Conservation (phyloP, 2,113 vertebrate genomes). For the Microcebus griseorufus region DNA sequence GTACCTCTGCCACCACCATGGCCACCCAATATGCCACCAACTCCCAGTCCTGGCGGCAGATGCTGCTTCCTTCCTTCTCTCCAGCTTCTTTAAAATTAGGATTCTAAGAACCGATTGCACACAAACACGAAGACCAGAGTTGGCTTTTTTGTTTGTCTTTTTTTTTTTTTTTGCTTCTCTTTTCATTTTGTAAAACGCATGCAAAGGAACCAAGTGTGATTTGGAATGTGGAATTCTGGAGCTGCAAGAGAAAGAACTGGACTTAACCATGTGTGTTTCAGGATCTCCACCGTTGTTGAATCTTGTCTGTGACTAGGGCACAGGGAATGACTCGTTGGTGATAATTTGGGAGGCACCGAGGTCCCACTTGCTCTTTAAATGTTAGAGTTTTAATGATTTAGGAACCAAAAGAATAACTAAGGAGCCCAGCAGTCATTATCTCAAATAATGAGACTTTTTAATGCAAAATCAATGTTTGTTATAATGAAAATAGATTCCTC, state of each 20-base stretch:
- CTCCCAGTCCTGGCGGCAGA: not conserved
- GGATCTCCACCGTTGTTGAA: fast-evolving
- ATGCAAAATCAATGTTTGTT: constrained; percentile 90
- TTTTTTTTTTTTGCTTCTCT: not conserved
- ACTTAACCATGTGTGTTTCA: fast-evolving
- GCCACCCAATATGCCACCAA: constrained; percentile 55
- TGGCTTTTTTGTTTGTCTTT: not conserved
- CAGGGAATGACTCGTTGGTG: not conserved
- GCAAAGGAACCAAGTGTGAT: not conserved
- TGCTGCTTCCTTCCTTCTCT: not conserved
- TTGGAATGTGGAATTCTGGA: not conserved
- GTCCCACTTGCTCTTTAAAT: constrained; percentile 77
- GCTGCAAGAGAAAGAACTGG: not conserved
- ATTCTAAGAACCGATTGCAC: constrained; percentile 38
- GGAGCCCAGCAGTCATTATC: constrained; percentile 87
- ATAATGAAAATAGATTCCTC: constrained; percentile 89
- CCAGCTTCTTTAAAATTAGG: not conserved
- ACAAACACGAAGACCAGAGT: not conserved
- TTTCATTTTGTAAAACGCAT: not conserved
- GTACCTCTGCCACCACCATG: not conserved
- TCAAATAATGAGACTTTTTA: constrained; percentile 90
- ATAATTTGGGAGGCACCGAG: constrained; percentile 51
- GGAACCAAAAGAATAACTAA: constrained; percentile 87
- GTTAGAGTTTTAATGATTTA: constrained; percentile 86
- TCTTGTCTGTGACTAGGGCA: not conserved